Evolutionary conservation across 2,797 vertebrate species (phyloP).

Genomic region (Falco naumanni): DNA sequence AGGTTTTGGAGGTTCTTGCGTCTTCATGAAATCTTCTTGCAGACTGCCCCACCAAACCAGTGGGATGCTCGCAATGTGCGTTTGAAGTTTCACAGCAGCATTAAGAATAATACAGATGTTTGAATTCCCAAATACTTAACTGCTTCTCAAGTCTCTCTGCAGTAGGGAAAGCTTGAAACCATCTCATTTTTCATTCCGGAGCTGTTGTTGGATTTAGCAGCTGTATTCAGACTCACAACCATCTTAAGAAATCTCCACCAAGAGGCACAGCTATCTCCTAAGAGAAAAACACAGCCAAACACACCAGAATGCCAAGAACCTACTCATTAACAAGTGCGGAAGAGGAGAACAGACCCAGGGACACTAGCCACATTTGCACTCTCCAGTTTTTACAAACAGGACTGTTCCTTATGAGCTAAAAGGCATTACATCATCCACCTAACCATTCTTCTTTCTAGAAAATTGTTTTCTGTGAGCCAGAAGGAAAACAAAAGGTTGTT

Average conservation of each 20-base stretch:
- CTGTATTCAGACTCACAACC: not conserved
- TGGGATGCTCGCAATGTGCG: not conserved
- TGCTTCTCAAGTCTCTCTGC: not conserved
- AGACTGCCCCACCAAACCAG: not conserved
- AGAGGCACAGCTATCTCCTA: constrained; percentile 28
- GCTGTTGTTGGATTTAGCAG: not conserved
- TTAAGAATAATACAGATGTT: not conserved
- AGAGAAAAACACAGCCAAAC: constrained; percentile 43
- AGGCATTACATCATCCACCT: not conserved
- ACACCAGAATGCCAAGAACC: constrained; percentile 8
- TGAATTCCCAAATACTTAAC: not conserved
- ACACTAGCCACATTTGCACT: not conserved
- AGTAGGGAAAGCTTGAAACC: not conserved
- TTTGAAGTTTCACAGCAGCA: not conserved
- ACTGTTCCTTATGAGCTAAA: not conserved
- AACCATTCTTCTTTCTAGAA: not conserved
- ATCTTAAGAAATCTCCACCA: constrained; percentile 14
- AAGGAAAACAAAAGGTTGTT: not conserved
- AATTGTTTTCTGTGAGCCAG: not conserved
- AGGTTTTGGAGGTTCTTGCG: not conserved
- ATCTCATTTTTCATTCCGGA: constrained; percentile 25
- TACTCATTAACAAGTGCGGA: not conserved
- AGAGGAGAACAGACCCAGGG: not conserved
- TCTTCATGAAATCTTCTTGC: not conserved
- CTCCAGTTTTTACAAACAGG: not conserved